These are phyloP conservation scores for Gymnobelideus leadbeateri DNA, from an alignment of 2,113 vertebrate genomes.

Conservation along the genomic window DNA sequence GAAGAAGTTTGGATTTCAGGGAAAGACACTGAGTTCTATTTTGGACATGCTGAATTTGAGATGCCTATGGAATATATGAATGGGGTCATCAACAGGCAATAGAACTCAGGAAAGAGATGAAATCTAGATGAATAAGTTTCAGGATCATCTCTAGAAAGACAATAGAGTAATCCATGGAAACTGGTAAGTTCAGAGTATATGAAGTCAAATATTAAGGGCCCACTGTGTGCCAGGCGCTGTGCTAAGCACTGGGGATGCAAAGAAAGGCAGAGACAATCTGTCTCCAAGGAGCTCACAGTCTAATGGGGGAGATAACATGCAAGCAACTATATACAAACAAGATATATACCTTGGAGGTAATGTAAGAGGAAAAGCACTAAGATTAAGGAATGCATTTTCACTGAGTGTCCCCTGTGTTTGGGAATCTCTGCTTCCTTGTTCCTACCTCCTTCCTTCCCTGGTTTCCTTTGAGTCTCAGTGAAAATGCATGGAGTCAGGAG, in stretches of 20 bases:
- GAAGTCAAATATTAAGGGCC: neutral
- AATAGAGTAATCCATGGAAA: neutral
- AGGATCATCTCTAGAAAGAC: neutral
- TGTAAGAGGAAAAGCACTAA: neutral
- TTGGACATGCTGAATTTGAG: neutral
- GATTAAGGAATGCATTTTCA: neutral
- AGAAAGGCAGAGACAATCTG: neutral
- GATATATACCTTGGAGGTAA: neutral
- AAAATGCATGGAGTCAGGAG: neutral
- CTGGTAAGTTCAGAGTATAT: neutral
- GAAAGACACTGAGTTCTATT: neutral
- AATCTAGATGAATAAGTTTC: neutral
- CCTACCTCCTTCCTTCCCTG: too few relatives aligned
- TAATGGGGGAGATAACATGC: neutral
- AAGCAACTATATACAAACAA: neutral
- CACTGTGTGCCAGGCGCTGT: neutral
- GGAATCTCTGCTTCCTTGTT: too few relatives aligned
- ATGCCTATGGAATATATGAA: neutral
- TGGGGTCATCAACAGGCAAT: neutral
- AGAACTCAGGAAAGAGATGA: neutral
- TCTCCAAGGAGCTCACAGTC: neutral
- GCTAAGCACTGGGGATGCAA: neutral
- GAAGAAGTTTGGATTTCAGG: neutral
- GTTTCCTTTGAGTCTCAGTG: neutral
- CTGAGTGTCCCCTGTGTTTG: too few relatives aligned